Conservation (phyloP, 2,797 vertebrate species). For the Leptoclinus maculatus region DNA sequence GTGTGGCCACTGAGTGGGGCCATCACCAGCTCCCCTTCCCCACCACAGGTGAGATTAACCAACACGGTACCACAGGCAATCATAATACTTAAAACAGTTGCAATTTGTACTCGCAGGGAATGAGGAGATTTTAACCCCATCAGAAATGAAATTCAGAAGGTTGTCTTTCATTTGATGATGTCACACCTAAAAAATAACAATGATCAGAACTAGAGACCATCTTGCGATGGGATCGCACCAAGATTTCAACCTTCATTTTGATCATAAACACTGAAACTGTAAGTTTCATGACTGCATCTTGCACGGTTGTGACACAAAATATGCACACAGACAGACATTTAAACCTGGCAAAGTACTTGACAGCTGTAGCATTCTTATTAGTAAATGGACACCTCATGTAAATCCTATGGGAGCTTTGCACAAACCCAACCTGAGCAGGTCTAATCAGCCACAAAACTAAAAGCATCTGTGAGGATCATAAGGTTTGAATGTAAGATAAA, state of each 20-base stretch:
- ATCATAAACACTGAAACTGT: too few relatives aligned
- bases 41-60: constrained; percentile 60
- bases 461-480: not conserved
- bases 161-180: not conserved
- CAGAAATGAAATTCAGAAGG: not conserved
- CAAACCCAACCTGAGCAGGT: not conserved
- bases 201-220: not conserved
- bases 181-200: not conserved
- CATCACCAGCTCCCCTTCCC: constrained; percentile 60
- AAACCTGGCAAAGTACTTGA: not conserved
- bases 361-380: not conserved
- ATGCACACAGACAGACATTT: too few relatives aligned
- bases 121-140: not conserved
- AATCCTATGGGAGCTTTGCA: not conserved
- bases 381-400: not conserved
- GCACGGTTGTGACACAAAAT: too few relatives aligned
- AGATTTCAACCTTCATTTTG: too few relatives aligned
- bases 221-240: not conserved
- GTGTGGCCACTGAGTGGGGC: constrained; percentile 58
- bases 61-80: not conserved
- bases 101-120: not conserved
- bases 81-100: not conserved
- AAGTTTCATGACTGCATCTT: too few relatives aligned
- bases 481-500: not conserved
- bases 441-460: not conserved